Evolutionary conservation across 2,888 invertebrate species (phyloP).

Genomic region (Arge pagana): DNA sequence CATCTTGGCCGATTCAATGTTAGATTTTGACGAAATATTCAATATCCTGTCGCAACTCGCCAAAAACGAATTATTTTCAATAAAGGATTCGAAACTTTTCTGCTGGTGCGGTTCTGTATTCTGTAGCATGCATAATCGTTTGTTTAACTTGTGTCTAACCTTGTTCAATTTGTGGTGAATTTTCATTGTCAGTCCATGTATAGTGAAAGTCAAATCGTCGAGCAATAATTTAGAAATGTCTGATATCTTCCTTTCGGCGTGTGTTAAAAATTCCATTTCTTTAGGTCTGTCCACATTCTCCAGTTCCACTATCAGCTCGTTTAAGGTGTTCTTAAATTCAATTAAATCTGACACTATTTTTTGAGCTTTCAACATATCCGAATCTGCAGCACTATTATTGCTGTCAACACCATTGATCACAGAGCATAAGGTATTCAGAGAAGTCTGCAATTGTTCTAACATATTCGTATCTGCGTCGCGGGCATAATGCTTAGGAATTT

Average conservation of each 20-base stretch:
- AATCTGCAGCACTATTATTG: conserved; percentile 2
- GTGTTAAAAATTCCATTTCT: conserved; percentile 20
- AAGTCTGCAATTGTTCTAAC: conserved; percentile 20
- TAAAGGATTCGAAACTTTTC: conserved; percentile 25
- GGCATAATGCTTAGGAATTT: not conserved
- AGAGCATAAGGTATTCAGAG: conserved; percentile 26
- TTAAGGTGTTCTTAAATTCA: conserved; percentile 7
- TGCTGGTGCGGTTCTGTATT: conserved; percentile 18
- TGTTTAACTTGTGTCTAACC: conserved; percentile 23
- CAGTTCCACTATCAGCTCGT: not conserved
- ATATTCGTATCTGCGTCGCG: conserved; percentile 13
- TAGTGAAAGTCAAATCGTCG: conserved; percentile 23
- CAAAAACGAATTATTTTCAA: conserved; percentile 22
- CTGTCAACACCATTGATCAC: conserved; percentile 17
- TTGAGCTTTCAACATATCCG: not conserved
- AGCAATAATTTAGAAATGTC: conserved; percentile 27
- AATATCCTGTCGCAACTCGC: conserved; percentile 23
- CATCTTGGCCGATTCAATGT: not conserved
- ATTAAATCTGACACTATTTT: conserved; percentile 13
- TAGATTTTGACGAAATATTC: conserved; percentile 12
- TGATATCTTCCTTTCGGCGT: conserved; percentile 27
- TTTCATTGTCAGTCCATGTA: conserved; percentile 27
- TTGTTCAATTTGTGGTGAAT: conserved; percentile 28
- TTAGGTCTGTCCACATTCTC: not conserved
- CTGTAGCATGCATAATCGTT: conserved; percentile 23